Evolutionary conservation across 2,113 vertebrate species (phyloP), one percentile per base, ranked within the genome.

Genomic region (Ancistrus triradiatus): DNA sequence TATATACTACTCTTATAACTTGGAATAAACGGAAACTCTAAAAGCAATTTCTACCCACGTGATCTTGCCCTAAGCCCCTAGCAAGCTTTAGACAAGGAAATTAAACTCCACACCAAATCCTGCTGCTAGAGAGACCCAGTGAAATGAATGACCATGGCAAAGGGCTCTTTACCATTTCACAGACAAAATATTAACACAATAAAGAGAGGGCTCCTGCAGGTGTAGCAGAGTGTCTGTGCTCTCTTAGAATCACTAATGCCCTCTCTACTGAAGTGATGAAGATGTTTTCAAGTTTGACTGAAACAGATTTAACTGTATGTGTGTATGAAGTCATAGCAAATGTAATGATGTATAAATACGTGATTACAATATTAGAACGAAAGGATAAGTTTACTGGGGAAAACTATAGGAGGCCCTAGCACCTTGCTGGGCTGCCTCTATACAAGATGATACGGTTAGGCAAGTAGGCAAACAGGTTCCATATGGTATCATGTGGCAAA

Each of bases 31-130:
- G 81, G 77, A 68, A 83, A 80, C 88, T 86, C 69, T 77, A 82
- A 77, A 81, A 81, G 80, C 82, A 86, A 87, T 87, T 88, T 87
- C 82, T 81, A 84, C 80, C 68, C 77, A 83, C 84, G 85, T 85
- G 83, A 88, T 87, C 80, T 76, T 73, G 64, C 79, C 65, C 67
- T 77, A 79, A 74, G 75, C 74, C 83, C 68, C 31, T 74, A 79
- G 80, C 79, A 10, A 70, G 80, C 78, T 78, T 85, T 84, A 79
- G 48, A 78, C 22, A 46, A 79, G 78, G 79, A 88, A 87, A 82
- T 85, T 74, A 80, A 83, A 82, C 81, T 85, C 61, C 66, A 13
- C 52, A 63, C 38, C 10, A 27, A n/a, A 42, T 70, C 48, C 56
- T 37, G 18, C 65, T 70, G 77, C 43, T 76, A 61, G 68, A 80